Percentiles rank a stretch among this genome's conserved stretches.
Evolutionary conservation across 2,113 vertebrate genomes (phyloP).

Genomic region (Dascyllus trimaculatus): DNA sequence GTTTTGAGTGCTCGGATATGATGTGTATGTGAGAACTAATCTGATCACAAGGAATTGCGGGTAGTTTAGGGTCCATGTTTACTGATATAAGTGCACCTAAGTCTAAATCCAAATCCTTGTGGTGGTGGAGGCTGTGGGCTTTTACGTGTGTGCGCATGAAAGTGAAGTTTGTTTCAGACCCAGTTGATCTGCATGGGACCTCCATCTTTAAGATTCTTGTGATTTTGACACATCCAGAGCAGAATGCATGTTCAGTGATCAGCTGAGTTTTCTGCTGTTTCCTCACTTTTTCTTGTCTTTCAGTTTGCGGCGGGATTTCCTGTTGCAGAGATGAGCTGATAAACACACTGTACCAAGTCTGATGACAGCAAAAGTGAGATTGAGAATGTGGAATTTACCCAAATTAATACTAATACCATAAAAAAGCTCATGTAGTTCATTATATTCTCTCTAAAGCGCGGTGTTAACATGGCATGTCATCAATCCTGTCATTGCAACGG

Average conservation of each 20-base stretch:
- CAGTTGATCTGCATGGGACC: too few relatives aligned
- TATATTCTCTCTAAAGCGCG: too few relatives aligned
- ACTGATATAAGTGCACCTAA: slow-evolving; percentile 29
- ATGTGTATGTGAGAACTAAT: slow-evolving; percentile 33
- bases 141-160: background rate
- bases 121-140: background rate
- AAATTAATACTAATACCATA: background rate
- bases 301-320: too few relatives aligned
- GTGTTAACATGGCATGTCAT: too few relatives aligned
- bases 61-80: slow-evolving; percentile 17
- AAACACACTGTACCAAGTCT: background rate
- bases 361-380: background rate
- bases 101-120: slow-evolving; percentile 36
- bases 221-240: too few relatives aligned
- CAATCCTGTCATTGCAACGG: too few relatives aligned
- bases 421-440: too few relatives aligned
- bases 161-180: background rate
- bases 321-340: background rate
- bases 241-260: too few relatives aligned
- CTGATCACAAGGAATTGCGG: slow-evolving; percentile 32
- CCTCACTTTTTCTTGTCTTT: too few relatives aligned
- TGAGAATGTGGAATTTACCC: background rate
- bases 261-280: too few relatives aligned
- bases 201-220: too few relatives aligned
- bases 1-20: background rate